Base-by-base conservation (phyloP, 2,888 invertebrate species). In the Harpalus rufipes region DNA sequence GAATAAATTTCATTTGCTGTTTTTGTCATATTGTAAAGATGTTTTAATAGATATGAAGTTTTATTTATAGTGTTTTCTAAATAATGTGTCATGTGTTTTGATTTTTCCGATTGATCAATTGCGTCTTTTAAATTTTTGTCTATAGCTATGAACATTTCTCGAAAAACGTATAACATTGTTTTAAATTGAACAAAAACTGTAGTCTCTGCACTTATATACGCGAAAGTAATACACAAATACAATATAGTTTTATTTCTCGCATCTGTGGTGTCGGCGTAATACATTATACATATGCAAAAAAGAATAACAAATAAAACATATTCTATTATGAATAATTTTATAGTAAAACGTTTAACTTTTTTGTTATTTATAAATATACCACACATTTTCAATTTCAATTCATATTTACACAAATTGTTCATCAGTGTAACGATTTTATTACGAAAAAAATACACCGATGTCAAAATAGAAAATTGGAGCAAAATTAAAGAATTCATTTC, bases 111-210 rank as follows among this genome's bases (percentile, higher is more conserved):
- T 16, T 59, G 59, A 1, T 12, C n/a, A 5, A 59, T 59, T 7
- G 16, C 14, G 14, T 59, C 59, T 14, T 59, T 59, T 59, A 59
- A 59, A 59, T 59, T 59, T 59, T 16, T 59, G 10, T 59, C 59
- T 16, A 59, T 5, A 59, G 59, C 59, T 12, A 16, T 59, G n/a
- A 59, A 59, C 59, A 59, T 59, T 59, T 59, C 59, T 59, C 14
- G 10, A 14, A 59, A 14, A 16, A 59, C 16, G 16, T 16, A 16
- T 7, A 16, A 16, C n/a, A 59, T n/a, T 14, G 59, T 59, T 12
- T 59, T 16, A 59, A 59, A 59, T 59, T 59, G 59, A n/a, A 59
- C 14, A 7, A 59, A 16, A 59, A 59, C 16, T 59, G 68, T 32
- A 25, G 32, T n/a, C 0, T 68, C 68, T 14, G n/a, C 1, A 7